phyloP scores from a whole-genome alignment of 2,888 invertebrate genomes.

The Rugalucina vietnamica region DNA sequence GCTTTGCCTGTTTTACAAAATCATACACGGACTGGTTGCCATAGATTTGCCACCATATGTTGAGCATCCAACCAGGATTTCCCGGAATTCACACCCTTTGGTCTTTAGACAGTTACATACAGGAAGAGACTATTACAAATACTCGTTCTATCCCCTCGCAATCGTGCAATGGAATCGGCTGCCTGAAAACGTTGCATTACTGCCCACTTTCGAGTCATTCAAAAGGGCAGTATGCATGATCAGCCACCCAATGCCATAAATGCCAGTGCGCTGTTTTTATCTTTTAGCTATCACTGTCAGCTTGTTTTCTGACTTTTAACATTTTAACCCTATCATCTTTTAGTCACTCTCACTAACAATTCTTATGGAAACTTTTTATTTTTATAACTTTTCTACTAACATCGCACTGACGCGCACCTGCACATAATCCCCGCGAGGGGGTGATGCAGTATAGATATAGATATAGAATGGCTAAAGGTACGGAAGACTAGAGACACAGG shows the following conservation, averaged over 20 bases:
- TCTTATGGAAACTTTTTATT: not conserved
- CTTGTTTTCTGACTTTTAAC: conserved; percentile 4
- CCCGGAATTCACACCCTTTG: not conserved
- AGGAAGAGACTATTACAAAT: conserved; percentile 1
- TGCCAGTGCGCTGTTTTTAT: conserved; percentile 6
- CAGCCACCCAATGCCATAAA: not conserved
- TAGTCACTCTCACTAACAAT: not conserved
- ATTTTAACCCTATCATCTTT: conserved; percentile 11
- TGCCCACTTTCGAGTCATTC: not conserved
- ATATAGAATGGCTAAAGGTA: too few species aligned
- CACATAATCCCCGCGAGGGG: conserved; percentile 14
- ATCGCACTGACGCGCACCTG: not conserved
- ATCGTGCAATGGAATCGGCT: conserved; percentile 20
- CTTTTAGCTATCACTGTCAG: conserved; percentile 3
- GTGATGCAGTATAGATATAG: conserved; percentile 1
- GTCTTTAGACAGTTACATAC: not conserved
- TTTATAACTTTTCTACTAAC: not conserved
- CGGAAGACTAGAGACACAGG: too few species aligned
- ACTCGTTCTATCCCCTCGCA: conserved; percentile 9
- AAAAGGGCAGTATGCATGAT: conserved; percentile 1
- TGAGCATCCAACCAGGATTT: too few species aligned
- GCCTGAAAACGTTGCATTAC: not conserved
- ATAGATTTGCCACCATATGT: too few species aligned
- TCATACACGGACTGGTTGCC: not conserved
- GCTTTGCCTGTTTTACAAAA: not conserved